Evolutionary conservation across 2,113 vertebrate genomes (phyloP).

Genomic region (Brachyhypopomus occidentalis): DNA sequence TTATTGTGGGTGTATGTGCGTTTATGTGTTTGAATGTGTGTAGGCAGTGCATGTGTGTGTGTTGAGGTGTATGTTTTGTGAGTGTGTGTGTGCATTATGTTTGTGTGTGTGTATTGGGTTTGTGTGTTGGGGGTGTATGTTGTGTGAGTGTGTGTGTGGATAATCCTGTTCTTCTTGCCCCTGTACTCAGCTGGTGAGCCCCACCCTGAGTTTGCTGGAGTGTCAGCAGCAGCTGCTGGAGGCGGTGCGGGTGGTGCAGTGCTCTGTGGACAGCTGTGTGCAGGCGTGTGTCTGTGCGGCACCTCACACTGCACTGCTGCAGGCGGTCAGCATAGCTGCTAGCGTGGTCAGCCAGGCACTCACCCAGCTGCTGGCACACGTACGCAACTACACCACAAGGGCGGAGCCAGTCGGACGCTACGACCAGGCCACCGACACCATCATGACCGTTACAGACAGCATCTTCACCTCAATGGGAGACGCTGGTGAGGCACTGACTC

Average conservation of each 20-base stretch:
- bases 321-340: constrained; percentile 89
- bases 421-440: constrained; percentile 97
- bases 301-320: constrained; percentile 84
- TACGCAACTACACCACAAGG: constrained; percentile 92
- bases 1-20: too few relatives aligned
- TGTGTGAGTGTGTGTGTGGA: too few relatives aligned
- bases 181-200: constrained; percentile 88
- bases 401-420: constrained; percentile 97
- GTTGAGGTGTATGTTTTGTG: too few relatives aligned
- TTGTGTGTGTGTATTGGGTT: too few relatives aligned
- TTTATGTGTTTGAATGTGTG: too few relatives aligned
- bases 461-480: constrained; percentile 99
- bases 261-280: constrained; percentile 93
- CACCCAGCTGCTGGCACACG: constrained; percentile 91
- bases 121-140: too few relatives aligned
- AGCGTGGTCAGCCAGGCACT: constrained; percentile 93
- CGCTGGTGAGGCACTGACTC: constrained; percentile 81
- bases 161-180: too few relatives aligned
- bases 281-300: constrained; percentile 87
- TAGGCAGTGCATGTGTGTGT: too few relatives aligned
- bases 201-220: constrained; percentile 96
- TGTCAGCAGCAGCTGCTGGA: constrained; percentile 98
- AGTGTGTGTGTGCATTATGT: too few relatives aligned
- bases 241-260: constrained; percentile 94
- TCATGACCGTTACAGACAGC: constrained; percentile 98